Base-by-base conservation (phyloP, 2,113 vertebrate genomes). In the Pitta sordida region DNA sequence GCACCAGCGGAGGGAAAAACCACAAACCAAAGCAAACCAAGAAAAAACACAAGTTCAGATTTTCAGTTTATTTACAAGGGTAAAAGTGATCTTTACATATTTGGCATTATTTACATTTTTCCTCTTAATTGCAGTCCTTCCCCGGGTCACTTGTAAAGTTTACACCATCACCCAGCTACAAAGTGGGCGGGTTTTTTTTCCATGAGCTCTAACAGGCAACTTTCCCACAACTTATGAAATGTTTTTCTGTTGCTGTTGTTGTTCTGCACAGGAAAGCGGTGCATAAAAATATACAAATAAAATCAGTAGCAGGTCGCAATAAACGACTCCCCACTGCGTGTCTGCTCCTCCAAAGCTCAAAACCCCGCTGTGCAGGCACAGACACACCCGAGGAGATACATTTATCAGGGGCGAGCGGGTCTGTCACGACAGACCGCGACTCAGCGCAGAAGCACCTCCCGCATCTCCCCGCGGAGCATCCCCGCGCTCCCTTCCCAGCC, bases 291-390 rank as follows among this genome's bases (percentile, higher is more conserved):
- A 59, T 26, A 59, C 23, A 23, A 23, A 36, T 27, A 8, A 39
- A 29, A 29, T 62, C 39, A 62, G 9, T 62, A 19, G 36, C 7
- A 26, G 16, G 59, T 37, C 27, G 26, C 12, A 62, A 39, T 60
- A 39, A 60, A 13, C 6, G 12, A 62, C 11, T 9, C 14, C 21
- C 37, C 55, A 20, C 3, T 5, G 9, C 2, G 4, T 2, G 5
- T 27, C 15, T 0, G 1, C 7, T 5, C 60, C 62, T 64, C 13
- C 59, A 58, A 4, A 70, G 20, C 6, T 13, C 13, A 55, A n/a
- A 14, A 0, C 0, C 9, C 1, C 4, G 11, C 39, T 14, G 5
- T 2, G 7, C 36, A 22, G 29, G n/a, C 13, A 7, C 51, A 2
- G 44, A 27, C 0, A 4, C 26, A 4, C 19, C 46, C 37, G 34